Percentiles rank a stretch among this genome's conserved stretches.
Evolutionary conservation across 2,888 invertebrate genomes (phyloP).

Genomic region (Apoderus coryli): DNA sequence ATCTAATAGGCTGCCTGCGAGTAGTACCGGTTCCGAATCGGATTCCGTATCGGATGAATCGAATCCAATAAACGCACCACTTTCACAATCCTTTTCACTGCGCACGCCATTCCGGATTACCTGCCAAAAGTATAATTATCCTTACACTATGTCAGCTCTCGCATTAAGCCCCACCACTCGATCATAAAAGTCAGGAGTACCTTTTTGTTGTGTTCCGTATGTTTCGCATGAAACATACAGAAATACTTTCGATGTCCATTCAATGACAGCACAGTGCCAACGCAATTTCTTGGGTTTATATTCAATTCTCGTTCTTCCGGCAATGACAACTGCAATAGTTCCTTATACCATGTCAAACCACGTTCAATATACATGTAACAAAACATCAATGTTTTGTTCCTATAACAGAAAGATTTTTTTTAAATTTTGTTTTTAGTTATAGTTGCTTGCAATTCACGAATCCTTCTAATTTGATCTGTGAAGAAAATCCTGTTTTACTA

Average conservation of each 20-base stretch:
- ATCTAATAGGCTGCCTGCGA: conserved; percentile 53
- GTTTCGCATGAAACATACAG: conserved; percentile 97
- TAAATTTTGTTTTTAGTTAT: too few species aligned
- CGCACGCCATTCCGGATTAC: conserved; percentile 7
- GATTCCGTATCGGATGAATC: conserved; percentile 50
- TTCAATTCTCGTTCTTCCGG: conserved; percentile 68
- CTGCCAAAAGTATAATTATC: too few species aligned
- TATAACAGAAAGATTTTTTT: conserved; percentile 35
- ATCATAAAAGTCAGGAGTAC: conserved; percentile 27
- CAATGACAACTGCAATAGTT: conserved; percentile 73
- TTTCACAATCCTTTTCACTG: conserved; percentile 50
- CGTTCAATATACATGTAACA: conserved; percentile 86
- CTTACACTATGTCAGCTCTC: too few species aligned
- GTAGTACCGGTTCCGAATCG: conserved; percentile 35
- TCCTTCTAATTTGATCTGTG: too few species aligned
- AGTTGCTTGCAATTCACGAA: too few species aligned
- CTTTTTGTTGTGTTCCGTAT: conserved; percentile 66
- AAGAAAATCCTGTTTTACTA: too few species aligned
- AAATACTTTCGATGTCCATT: conserved; percentile 97
- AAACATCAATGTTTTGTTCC: conserved; percentile 93
- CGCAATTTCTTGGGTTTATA: conserved; percentile 92
- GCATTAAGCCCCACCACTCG: too few species aligned
- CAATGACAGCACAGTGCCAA: conserved; percentile 88
- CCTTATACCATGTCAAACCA: conserved; percentile 86
- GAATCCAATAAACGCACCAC: conserved; percentile 77